These are phyloP conservation scores for Prolemur simus DNA, from an alignment of 2,113 vertebrate genomes.

Conservation along the genomic window DNA sequence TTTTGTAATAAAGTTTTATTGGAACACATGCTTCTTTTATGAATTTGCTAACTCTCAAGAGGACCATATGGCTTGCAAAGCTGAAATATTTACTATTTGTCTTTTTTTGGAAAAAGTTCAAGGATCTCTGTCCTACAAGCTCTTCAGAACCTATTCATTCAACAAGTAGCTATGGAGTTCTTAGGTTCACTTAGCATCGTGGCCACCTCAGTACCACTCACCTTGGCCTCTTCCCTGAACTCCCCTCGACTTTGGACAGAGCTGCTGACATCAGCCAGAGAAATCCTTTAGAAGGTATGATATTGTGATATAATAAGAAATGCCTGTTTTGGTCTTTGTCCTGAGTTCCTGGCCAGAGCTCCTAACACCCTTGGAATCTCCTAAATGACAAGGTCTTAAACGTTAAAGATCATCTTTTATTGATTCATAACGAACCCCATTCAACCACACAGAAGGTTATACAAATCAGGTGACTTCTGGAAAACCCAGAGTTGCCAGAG, in stretches of 20 bases:
- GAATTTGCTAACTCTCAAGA: background rate
- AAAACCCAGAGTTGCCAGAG: background rate
- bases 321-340: background rate
- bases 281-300: background rate
- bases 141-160: accelerated
- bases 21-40: background rate
- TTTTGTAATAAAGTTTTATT: background rate
- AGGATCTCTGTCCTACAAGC: too few species aligned
- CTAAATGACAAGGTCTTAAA: background rate
- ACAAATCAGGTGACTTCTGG: background rate
- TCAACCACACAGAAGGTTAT: background rate
- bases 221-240: accelerated
- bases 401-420: background rate
- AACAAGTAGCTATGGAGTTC: background rate
- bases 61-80: background rate
- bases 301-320: too few species aligned
- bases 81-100: background rate
- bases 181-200: accelerated
- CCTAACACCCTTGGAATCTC: background rate
- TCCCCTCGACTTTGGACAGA: accelerated
- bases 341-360: background rate
- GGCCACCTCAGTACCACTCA: background rate
- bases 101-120: accelerated
- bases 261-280: background rate
- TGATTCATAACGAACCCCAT: background rate